Base-by-base conservation (phyloP, 2,113 vertebrate genomes). In the Apteryx mantelli region DNA sequence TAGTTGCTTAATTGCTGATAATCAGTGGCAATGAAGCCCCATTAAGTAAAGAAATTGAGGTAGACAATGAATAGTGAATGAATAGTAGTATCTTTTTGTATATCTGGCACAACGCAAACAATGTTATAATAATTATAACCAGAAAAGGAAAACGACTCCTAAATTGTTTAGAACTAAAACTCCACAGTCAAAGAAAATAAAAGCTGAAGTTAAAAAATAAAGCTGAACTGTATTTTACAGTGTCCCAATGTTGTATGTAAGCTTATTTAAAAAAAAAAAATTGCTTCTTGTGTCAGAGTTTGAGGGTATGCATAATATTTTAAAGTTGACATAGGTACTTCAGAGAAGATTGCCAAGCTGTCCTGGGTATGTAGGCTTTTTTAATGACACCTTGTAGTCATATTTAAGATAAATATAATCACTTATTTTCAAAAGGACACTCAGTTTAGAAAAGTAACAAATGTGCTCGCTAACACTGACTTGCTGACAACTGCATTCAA, bases 111-210 rank as follows among this genome's bases (percentile, higher is more conserved):
- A 71, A 79, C 32, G 3, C 8, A 42, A 80, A 19, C 56, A n/a
- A 4, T 7, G 1, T 36, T 34, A 18, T 13, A 30, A 50, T 3
- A 11, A 86, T 38, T 38, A 38, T 38, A 85, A 40, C 0, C 0
- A 42, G n/a, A 17, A 53, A 73, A 74, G 25, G 18, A 71, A 55
- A 53, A 53, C 40, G 28, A 55, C 36, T 7, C 13, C 55, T 36
- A 74, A 19, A 28, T n/a, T 55, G 16, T 66, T 71, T 46, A 73
- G 34, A 78, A 34, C 5, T 52, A n/a, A 65, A 76, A 25, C 58
- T 68, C 2, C 5, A 28, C 7, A 28, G 11, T 69, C 6, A 64
- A 38, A 65, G 13, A 85, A 38, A 70, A 53, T 69, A 64, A 91
- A 82, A 85, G 48, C 28, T 61, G 19, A 91, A 77, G 26, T n/a